Conservation (phyloP, 2,888 invertebrate genomes). For the Pharmacophagus antenor region DNA sequence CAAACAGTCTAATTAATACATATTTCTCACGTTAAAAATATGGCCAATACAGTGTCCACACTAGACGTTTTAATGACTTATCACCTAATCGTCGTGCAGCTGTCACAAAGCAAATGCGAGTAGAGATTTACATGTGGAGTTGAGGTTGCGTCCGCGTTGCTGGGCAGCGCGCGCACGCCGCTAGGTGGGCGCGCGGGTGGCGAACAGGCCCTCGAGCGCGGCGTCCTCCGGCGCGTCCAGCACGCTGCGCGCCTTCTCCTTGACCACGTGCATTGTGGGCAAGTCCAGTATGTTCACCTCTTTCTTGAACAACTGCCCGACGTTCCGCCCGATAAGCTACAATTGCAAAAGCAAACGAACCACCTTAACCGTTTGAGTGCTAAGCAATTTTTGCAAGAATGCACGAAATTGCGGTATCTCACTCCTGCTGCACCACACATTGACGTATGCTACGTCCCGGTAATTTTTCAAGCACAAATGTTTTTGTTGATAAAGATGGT, state of each 20-base stretch:
- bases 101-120: slow-evolving; percentile 19
- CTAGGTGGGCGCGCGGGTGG: slow-evolving; percentile 57
- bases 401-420: no score
- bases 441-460: no score
- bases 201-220: slow-evolving; percentile 61
- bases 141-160: slow-evolving; percentile 2
- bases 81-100: slow-evolving; percentile 13
- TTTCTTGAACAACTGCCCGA: slow-evolving; percentile 93
- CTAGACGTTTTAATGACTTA: background rate
- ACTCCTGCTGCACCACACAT: no score
- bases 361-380: no score
- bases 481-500: no score
- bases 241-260: slow-evolving; percentile 59
- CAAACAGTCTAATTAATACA: background rate
- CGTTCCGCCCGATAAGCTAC: slow-evolving; percentile 90
- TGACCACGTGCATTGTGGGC: slow-evolving; percentile 82
- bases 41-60: background rate
- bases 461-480: no score
- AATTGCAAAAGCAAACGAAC: slow-evolving; percentile 38
- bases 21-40: background rate
- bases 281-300: slow-evolving; percentile 92
- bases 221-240: slow-evolving; percentile 60
- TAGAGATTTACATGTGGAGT: slow-evolving; percentile 22
- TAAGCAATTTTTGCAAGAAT: no score
- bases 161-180: slow-evolving; percentile 29